A percentile compares a stretch with the other conserved stretches of the same genome.
These are phyloP conservation scores for Clostera curtula DNA, from an alignment of 2,888 invertebrate genomes.

Conservation along the genomic window DNA sequence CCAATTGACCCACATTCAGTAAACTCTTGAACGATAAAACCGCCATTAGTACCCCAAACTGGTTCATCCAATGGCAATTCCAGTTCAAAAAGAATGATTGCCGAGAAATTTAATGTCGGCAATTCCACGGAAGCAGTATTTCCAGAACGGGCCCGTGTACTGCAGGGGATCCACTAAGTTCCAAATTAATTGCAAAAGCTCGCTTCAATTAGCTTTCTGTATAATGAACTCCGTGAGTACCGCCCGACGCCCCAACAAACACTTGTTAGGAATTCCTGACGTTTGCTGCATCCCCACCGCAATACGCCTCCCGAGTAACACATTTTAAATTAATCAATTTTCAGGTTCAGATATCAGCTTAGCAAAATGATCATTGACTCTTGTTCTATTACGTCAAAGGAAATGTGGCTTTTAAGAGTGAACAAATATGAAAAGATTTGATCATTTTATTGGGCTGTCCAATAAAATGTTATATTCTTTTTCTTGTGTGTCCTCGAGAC, in stretches of 20 bases:
- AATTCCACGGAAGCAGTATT: conserved; percentile 2
- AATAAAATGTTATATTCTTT: too few species aligned
- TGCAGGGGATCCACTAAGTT: conserved; percentile 4
- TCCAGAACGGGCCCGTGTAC: background rate
- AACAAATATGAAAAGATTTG: too few species aligned
- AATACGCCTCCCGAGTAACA: background rate
- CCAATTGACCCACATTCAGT: too few species aligned
- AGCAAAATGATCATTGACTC: too few species aligned
- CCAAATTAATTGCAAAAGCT: conserved; percentile 7
- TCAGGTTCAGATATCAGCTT: background rate
- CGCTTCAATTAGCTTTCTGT: conserved; percentile 17
- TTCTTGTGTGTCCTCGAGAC: too few species aligned
- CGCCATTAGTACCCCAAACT: too few species aligned
- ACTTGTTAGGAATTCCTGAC: conserved; percentile 2
- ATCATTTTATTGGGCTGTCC: too few species aligned
- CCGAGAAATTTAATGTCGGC: background rate
- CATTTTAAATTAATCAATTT: background rate
- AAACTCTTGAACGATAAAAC: too few species aligned
- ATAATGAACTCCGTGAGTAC: conserved; percentile 13
- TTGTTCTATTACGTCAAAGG: too few species aligned
- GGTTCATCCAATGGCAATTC: background rate
- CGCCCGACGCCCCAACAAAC: conserved; percentile 1
- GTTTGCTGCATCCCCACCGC: background rate
- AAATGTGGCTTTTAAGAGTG: too few species aligned
- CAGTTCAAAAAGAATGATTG: background rate